Percentiles rank a stretch among this genome's conserved stretches.
phyloP scores from a whole-genome alignment of 2,888 invertebrate genomes.

The Girardia tigrina region DNA sequence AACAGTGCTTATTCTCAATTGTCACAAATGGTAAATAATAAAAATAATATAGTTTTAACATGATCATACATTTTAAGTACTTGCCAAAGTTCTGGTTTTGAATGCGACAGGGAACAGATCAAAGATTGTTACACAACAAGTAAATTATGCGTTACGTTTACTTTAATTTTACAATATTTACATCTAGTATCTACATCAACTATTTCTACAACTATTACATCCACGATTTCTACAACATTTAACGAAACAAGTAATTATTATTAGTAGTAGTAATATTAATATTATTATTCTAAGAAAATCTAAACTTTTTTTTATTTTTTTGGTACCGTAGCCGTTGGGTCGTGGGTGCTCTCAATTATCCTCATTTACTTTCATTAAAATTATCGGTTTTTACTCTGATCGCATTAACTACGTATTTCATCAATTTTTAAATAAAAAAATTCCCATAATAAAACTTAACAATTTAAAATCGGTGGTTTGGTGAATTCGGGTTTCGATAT shows the following conservation, averaged over 20 bases:
- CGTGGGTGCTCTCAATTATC: no score
- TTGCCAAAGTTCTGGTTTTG: not conserved
- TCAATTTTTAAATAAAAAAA: no score
- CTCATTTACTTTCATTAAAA: no score
- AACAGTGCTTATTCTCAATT: not conserved
- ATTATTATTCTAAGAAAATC: no score
- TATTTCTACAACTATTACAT: not conserved
- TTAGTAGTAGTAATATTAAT: no score
- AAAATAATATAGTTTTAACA: not conserved
- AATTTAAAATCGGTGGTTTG: no score
- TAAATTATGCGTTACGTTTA: not conserved
- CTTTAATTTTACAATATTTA: not conserved
- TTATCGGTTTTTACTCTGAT: no score
- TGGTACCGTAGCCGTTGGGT: no score
- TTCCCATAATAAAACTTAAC: no score
- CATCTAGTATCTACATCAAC: not conserved
- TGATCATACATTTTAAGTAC: not conserved
- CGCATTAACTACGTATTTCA: no score
- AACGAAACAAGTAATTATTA: conserved; percentile 7
- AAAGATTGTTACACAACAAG: not conserved
- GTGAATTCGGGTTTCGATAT: no score
- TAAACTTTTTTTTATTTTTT: no score
- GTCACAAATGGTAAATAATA: not conserved
- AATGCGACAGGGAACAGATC: not conserved
- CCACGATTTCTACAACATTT: not conserved